Conservation (phyloP, 2,797 vertebrate genomes). For the Acanthurus leucopareius region DNA sequence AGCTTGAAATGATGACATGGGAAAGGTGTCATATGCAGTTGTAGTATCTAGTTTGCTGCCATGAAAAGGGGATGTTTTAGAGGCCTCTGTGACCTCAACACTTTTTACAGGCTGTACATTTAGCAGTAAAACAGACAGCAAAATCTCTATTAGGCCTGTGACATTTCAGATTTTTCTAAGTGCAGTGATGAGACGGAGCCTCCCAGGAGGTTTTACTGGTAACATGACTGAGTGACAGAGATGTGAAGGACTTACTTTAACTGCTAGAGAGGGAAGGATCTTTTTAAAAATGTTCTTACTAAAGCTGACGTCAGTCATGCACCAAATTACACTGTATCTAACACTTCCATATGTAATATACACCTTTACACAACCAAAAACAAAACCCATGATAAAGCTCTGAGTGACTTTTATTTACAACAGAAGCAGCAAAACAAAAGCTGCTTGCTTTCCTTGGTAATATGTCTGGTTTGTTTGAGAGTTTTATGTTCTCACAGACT, state of each 20-base stretch:
- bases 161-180: slow-evolving; percentile 4
- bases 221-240: background rate
- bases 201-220: background rate
- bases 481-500: background rate
- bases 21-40: slow-evolving; percentile 17
- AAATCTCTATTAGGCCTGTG: slow-evolving; percentile 20
- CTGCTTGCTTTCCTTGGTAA: background rate
- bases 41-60: slow-evolving; percentile 38
- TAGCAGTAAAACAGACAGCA: slow-evolving; percentile 14
- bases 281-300: background rate
- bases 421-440: background rate
- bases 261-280: background rate
- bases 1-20: slow-evolving; percentile 35
- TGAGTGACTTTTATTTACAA: background rate
- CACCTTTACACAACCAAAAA: background rate
- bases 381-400: background rate
- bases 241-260: background rate
- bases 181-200: background rate
- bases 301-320: background rate
- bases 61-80: slow-evolving; percentile 4
- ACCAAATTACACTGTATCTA: background rate
- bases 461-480: background rate
- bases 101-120: background rate
- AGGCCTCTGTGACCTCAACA: slow-evolving; percentile 18
- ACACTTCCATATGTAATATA: background rate